Percentiles rank a stretch among this genome's conserved stretches.
Evolutionary conservation across 2,888 invertebrate genomes (phyloP).

Genomic region (Folsomia manolachei): DNA sequence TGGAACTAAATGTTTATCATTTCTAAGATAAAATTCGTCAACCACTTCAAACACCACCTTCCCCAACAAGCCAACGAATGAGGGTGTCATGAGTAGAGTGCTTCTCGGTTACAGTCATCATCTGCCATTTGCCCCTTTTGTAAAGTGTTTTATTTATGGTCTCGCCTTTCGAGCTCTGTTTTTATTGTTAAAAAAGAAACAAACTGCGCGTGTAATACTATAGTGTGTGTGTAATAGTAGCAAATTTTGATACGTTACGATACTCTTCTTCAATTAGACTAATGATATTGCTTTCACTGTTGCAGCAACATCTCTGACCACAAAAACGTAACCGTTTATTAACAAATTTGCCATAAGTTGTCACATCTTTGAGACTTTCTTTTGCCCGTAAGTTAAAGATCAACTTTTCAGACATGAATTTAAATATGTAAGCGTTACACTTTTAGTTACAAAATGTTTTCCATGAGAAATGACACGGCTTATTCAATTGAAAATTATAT

Average conservation of each 20-base stretch:
- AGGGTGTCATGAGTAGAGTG: not conserved
- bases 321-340: not conserved
- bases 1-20: constrained; percentile 79
- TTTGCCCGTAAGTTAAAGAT: not conserved
- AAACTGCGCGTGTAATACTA: too few relatives aligned
- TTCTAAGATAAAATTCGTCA: constrained; percentile 5
- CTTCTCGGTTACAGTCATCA: not conserved
- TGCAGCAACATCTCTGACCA: too few relatives aligned
- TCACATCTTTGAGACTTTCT: not conserved
- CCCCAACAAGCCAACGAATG: not conserved
- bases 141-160: not conserved
- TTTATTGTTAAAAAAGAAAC: not conserved
- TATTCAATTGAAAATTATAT: not conserved
- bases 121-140: not conserved
- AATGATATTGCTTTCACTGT: not conserved
- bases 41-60: constrained; percentile 2
- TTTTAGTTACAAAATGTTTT: not conserved
- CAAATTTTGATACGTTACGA: constrained; percentile 16
- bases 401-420: not conserved
- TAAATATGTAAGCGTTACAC: not conserved
- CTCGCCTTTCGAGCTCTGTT: not conserved
- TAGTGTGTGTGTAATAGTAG: constrained; percentile 3
- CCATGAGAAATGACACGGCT: not conserved
- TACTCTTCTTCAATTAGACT: not conserved
- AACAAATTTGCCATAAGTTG: not conserved